Evolutionary conservation across 2,888 invertebrate genomes (phyloP).

Genomic region (Cheilosia variabilis): DNA sequence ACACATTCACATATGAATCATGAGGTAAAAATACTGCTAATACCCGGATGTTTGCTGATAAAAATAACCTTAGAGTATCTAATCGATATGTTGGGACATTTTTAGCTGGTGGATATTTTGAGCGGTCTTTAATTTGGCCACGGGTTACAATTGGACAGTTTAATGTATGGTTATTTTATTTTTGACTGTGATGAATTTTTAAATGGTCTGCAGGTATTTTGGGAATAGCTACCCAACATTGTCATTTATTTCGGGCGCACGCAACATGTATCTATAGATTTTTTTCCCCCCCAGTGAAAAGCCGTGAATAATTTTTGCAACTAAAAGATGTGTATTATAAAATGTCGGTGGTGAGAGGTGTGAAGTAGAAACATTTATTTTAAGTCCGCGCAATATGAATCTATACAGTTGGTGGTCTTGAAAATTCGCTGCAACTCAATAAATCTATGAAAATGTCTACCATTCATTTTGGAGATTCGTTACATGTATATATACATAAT

Average conservation of each 20-base stretch:
- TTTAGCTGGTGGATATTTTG: constrained; percentile 23
- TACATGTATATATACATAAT: too few species aligned
- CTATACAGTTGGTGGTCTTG: too few species aligned
- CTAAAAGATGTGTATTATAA: too few species aligned
- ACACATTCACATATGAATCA: constrained; percentile 30
- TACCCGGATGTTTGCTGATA: constrained; percentile 59
- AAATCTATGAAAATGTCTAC: too few species aligned
- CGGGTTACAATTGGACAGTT: constrained; percentile 17
- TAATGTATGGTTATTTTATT: constrained; percentile 1
- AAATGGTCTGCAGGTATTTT: constrained; percentile 4
- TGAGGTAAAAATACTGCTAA: constrained; percentile 32
- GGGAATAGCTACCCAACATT: background rate
- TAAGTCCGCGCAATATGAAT: background rate
- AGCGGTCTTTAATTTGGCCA: constrained; percentile 10
- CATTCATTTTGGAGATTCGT: too few species aligned
- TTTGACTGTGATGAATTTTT: constrained; percentile 2
- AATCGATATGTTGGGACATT: constrained; percentile 33
- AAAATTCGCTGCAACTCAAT: too few species aligned
- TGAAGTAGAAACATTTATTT: too few species aligned
- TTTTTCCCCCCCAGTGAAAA: too few species aligned
- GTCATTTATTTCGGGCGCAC: background rate
- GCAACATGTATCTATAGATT: constrained; percentile 2
- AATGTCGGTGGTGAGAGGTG: too few species aligned
- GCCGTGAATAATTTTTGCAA: too few species aligned
- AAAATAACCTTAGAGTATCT: constrained; percentile 50